Evolutionary conservation across 2,797 vertebrate genomes (phyloP).

Genomic region (Argentina silus): DNA sequence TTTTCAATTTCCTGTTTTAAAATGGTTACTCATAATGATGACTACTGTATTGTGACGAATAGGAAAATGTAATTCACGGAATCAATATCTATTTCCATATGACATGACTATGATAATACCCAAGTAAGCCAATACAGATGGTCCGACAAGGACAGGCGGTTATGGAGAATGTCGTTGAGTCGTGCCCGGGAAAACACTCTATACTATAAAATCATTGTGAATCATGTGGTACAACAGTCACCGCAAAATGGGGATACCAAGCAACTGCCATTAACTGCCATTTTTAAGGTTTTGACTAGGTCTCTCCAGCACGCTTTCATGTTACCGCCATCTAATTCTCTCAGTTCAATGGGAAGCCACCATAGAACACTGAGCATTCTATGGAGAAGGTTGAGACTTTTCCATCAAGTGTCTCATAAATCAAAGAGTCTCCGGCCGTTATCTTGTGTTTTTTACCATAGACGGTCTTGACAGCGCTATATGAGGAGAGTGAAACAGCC

Average conservation of each 20-base stretch:
- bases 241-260: conserved; percentile 41
- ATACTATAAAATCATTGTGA: conserved; percentile 13
- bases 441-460: too few species aligned
- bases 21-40: conserved; percentile 67
- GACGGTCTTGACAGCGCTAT: conserved; percentile 34
- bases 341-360: conserved; percentile 20
- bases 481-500: conserved; percentile 45
- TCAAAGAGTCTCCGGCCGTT: too few species aligned
- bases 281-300: conserved; percentile 36
- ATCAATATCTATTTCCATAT: conserved; percentile 82
- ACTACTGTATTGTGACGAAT: conserved; percentile 85
- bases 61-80: conserved; percentile 88
- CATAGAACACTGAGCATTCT: background rate
- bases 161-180: conserved; percentile 55
- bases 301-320: conserved; percentile 35
- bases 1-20: conserved; percentile 79
- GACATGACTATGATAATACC: conserved; percentile 72
- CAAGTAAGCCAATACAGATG: conserved; percentile 69
- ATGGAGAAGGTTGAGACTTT: conserved; percentile 7
- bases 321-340: conserved; percentile 28
- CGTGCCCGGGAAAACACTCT: conserved; percentile 42
- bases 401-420: background rate
- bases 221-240: conserved; percentile 54
- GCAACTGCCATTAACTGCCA: conserved; percentile 76
- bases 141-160: conserved; percentile 65